Base-by-base conservation (phyloP, 2,113 vertebrate genomes). In the Oreotrochilus melanogaster region DNA sequence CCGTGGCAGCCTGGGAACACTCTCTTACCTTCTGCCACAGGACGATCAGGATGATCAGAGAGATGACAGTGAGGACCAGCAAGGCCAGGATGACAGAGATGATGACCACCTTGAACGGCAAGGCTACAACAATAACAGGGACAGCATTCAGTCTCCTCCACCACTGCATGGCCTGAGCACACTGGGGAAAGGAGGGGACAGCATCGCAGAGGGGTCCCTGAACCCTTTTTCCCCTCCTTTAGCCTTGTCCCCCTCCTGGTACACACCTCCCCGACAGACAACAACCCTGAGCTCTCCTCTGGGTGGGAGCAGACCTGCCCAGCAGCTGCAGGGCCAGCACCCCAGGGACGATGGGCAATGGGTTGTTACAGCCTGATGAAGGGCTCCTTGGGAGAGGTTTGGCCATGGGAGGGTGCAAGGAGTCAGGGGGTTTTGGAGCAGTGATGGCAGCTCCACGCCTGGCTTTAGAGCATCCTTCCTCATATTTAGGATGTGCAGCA, bases 11-110 rank as follows among this genome's bases (percentile, higher is more conserved):
- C 54, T 92, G 48, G 51, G 48, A 89, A 33, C 13, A 3, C 18
- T 39, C 51, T 74, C 25, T 98, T 96, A 99, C 99, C 99, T 99
- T 99, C 95, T 98, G 98, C 99, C 99, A 99, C 33, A 99, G 97
- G 65, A 99, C 96, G 4, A 99, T 98, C 88, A 99, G 98, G 95
- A 99, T 99, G 97, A 99, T 98, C 88, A 99, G 97, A 72, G 98
- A 99, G 97, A 99, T 98, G 96, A 99, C 92, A 0, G 98, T 96
- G 47, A 99, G 98, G 75, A 99, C 98, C 83, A 99, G 98, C 88
- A 99, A 88, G 50, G 98, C 99, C 78, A 99, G 94, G 95, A 99
- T 98, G 71, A 98, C 98, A 15, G 99, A 99, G 97, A 99, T 98
- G 72, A 99, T 98, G 86, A 99, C 98, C 95, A 99, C 98, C 97